A percentile compares a stretch with the other conserved stretches of the same genome.
Conservation (phyloP, 2,888 invertebrate genomes). For the Neoascia interrupta region DNA sequence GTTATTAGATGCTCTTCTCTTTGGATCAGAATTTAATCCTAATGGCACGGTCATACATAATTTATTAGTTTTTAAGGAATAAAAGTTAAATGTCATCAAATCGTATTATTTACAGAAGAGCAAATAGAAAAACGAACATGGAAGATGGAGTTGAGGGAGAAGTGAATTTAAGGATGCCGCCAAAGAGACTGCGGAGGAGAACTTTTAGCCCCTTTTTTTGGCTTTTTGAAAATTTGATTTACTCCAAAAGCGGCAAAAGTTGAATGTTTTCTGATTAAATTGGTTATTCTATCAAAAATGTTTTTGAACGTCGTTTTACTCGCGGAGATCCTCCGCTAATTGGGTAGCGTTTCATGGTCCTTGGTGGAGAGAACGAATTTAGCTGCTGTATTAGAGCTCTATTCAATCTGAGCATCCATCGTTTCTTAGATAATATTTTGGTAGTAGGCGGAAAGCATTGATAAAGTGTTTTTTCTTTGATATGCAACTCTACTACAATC, state of each 20-base stretch:
- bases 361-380: too few species aligned
- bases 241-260: conserved; percentile 51
- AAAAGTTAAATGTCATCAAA: conserved; percentile 68
- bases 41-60: conserved; percentile 67
- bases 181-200: conserved; percentile 40
- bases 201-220: conserved; percentile 6
- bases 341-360: too few species aligned
- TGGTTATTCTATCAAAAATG: conserved; percentile 19
- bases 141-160: not conserved
- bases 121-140: conserved; percentile 1
- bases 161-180: conserved; percentile 58
- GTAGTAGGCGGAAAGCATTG: too few species aligned
- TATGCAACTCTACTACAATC: too few species aligned
- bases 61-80: conserved; percentile 61
- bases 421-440: too few species aligned
- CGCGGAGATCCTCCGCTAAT: too few species aligned
- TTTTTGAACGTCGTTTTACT: too few species aligned
- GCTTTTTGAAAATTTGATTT: conserved; percentile 44
- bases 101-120: conserved; percentile 60
- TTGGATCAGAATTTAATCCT: conserved; percentile 60
- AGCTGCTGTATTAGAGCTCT: too few species aligned
- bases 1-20: conserved; percentile 44
- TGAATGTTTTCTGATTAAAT: conserved; percentile 44
- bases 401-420: too few species aligned
- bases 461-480: too few species aligned